Conservation (phyloP, 2,113 vertebrate species). For the Henicopernis longicauda region DNA sequence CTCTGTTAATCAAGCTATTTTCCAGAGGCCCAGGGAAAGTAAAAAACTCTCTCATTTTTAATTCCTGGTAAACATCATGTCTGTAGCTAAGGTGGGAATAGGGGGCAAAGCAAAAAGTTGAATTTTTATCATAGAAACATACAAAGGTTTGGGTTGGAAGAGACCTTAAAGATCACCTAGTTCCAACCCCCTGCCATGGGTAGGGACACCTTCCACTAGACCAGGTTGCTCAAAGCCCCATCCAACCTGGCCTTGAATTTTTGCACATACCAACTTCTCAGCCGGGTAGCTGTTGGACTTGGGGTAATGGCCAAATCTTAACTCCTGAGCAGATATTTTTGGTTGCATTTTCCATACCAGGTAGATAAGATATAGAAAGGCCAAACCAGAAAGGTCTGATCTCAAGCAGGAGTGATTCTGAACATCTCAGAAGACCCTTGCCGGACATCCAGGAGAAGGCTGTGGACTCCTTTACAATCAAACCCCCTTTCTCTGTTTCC, state of each 20-base stretch:
- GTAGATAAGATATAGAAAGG: neutral
- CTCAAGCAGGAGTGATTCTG: neutral
- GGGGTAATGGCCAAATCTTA: neutral
- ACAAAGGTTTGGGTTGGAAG: too few relatives aligned
- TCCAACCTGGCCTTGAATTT: neutral
- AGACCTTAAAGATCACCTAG: too few relatives aligned
- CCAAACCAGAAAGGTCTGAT: neutral
- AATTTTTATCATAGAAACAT: neutral
- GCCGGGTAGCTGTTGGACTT: neutral
- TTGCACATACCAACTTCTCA: neutral
- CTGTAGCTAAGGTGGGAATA: neutral
- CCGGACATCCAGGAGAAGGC: neutral
- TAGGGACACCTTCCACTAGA: too few relatives aligned
- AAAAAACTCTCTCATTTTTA: neutral
- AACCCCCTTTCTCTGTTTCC: neutral
- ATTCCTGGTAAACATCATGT: neutral
- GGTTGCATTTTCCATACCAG: neutral
- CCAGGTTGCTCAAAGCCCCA: too few relatives aligned
- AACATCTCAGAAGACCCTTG: neutral
- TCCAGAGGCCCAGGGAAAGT: neutral
- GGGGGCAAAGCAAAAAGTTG: neutral
- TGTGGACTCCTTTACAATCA: neutral
- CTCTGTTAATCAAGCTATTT: slow-evolving; percentile 15
- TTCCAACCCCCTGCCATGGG: too few relatives aligned
- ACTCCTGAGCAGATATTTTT: neutral